Percentiles rank a stretch among this genome's conserved stretches.
These are phyloP conservation scores for Platysteira castanea DNA, from an alignment of 2,113 vertebrate species.

Conservation along the genomic window DNA sequence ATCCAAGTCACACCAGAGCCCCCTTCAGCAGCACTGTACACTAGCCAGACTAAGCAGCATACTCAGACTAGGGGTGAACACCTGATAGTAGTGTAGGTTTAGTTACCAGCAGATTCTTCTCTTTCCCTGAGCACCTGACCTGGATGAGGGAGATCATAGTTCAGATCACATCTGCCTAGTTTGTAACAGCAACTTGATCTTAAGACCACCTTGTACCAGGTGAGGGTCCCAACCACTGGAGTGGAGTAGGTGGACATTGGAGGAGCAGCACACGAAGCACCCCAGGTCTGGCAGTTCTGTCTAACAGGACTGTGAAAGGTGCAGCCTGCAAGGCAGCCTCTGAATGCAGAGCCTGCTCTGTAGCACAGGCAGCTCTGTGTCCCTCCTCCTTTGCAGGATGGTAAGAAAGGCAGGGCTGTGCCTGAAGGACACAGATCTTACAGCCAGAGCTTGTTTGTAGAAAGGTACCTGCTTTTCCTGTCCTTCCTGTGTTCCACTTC, in stretches of 20 bases:
- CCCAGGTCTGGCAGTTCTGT: background rate
- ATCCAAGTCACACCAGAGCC: background rate
- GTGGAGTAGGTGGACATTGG: too few relatives aligned
- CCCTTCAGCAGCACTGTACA: background rate
- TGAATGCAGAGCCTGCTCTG: background rate
- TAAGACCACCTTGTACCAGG: background rate
- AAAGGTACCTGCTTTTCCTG: background rate
- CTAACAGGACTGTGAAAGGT: background rate
- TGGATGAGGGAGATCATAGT: background rate
- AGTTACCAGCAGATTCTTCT: background rate
- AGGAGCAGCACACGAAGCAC: background rate
- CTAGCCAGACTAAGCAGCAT: background rate
- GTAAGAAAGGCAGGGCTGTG: background rate
- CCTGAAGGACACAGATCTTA: background rate
- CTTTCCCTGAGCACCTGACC: background rate
- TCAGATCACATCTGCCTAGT: background rate
- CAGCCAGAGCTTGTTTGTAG: background rate
- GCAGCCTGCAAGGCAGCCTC: background rate
- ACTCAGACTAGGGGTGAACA: background rate
- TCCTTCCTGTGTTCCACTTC: background rate
- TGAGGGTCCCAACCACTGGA: background rate
- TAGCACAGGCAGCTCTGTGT: background rate
- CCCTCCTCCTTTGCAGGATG: fast-evolving
- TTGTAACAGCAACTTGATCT: background rate
- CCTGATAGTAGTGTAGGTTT: fast-evolving